Evolutionary conservation across 2,888 invertebrate genomes (phyloP).

Genomic region (Iselma pallidipennis): DNA sequence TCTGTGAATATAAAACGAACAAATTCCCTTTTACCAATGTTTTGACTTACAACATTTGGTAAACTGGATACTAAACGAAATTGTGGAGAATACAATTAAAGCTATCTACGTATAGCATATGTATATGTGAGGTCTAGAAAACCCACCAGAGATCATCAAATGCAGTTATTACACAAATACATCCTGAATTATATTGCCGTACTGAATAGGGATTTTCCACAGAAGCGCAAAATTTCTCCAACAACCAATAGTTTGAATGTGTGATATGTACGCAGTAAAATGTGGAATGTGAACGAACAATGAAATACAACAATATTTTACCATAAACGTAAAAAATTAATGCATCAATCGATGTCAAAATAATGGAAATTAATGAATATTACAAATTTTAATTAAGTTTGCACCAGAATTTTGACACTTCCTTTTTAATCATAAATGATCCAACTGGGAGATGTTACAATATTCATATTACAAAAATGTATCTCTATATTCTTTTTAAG

Average conservation of each 20-base stretch:
- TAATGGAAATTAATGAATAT: constrained; percentile 8
- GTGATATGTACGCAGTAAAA: neutral
- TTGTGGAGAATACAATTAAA: constrained; percentile 23
- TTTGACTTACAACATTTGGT: neutral
- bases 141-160: constrained; percentile 3
- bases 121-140: neutral
- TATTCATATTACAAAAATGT: too few relatives aligned
- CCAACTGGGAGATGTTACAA: too few relatives aligned
- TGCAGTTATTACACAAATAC: constrained; percentile 3
- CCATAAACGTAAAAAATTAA: neutral
- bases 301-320: neutral
- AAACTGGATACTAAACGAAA: constrained; percentile 17
- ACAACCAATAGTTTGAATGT: neutral
- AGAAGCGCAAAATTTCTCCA: neutral
- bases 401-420: neutral
- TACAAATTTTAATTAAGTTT: constrained; percentile 1
- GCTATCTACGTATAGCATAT: constrained; percentile 12
- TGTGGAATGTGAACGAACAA: neutral
- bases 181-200: neutral
- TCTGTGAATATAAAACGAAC: constrained; percentile 10
- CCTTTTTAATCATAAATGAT: too few relatives aligned
- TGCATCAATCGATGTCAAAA: neutral
- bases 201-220: neutral
- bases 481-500: too few relatives aligned
- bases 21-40: constrained; percentile 7